Percentiles rank a stretch among this genome's conserved stretches.
These are phyloP conservation scores for Pseudomyrmex pallidus DNA, from an alignment of 1,140 invertebrate genomes.

Conservation along the genomic window DNA sequence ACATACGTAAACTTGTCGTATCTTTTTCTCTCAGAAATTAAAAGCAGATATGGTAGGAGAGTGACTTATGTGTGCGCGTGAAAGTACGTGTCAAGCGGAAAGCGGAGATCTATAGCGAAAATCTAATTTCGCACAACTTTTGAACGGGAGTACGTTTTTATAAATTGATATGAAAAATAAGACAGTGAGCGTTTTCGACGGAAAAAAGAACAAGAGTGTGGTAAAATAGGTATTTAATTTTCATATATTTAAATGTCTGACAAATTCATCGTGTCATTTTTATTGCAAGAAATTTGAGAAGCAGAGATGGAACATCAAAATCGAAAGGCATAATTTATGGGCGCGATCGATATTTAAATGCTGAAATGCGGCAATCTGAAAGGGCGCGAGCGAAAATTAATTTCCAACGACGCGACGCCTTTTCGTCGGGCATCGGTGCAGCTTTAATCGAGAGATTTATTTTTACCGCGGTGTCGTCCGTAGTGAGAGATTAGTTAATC, in stretches of 20 bases:
- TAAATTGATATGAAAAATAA: slow-evolving; percentile 1
- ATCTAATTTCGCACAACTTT: no score
- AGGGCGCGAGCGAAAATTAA: slow-evolving; percentile 16
- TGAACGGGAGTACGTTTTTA: background rate
- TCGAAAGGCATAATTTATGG: slow-evolving; percentile 19
- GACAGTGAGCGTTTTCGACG: background rate
- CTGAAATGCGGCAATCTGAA: background rate
- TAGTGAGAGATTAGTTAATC: slow-evolving; percentile 55
- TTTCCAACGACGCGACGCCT: background rate
- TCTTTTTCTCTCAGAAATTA: no score
- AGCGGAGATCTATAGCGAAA: no score
- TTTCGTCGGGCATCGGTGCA: slow-evolving; percentile 25
- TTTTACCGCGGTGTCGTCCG: slow-evolving; percentile 30
- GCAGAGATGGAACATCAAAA: background rate
- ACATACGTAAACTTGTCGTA: no score
- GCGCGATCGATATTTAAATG: slow-evolving; percentile 22
- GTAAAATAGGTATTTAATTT: background rate
- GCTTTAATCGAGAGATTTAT: slow-evolving; percentile 51
- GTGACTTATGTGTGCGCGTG: no score
- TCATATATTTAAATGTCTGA: background rate
- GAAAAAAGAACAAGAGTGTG: background rate
- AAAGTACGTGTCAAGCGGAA: no score
- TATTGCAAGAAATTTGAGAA: background rate
- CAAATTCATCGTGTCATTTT: background rate
- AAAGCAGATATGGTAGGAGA: no score